Base-by-base conservation (phyloP, 2,113 vertebrate genomes). In the Nymphicus hollandicus region DNA sequence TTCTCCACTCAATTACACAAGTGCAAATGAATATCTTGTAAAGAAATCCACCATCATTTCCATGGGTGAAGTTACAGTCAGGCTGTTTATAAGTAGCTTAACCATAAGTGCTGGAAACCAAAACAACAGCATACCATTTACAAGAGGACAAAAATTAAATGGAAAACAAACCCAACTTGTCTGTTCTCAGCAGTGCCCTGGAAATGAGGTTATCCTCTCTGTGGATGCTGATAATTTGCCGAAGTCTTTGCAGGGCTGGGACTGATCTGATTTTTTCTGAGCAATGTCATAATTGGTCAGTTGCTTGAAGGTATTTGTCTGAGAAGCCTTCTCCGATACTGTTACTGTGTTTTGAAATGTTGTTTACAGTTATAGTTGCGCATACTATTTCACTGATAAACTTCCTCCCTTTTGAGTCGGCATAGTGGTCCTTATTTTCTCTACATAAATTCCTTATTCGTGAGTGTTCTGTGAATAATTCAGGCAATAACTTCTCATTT, bases 1-100 rank as follows among this genome's bases (percentile, higher is more conserved):
- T 91, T 90, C 46, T 76, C 76, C 52, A 43, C 80, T 88, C 60
- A 55, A 49, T 90, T 94, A 69, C 80, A 37, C 47, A 84, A 86
- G 65, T 76, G 69, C 50, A 81, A 89, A 92, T 46, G 2, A 94
- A 39, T 87, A 44, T 90, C 80, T 77, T 93, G 68, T 93, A 91
- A 95, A 96, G 91, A 91, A 95, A 96, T 88, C 64, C 76, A 78
- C 58, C n/a, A 3, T 66, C 3, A 78, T 81, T 94, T 95, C 84
- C 83, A 74, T 24, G 68, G 65, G 41, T 84, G 65, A 95, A 91
- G 81, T 72, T 95, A 86, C 69, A 95, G 78, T 64, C 69, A 74
- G 61, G 56, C 73, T 91, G 65, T 79, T 81, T 91, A 15, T 73
- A 93, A 94, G 88, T 56, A 93, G 52, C 66, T 61, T 82, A 86